phyloP scores from a whole-genome alignment of 1,140 invertebrate species.

The Camponotus vicinus region DNA sequence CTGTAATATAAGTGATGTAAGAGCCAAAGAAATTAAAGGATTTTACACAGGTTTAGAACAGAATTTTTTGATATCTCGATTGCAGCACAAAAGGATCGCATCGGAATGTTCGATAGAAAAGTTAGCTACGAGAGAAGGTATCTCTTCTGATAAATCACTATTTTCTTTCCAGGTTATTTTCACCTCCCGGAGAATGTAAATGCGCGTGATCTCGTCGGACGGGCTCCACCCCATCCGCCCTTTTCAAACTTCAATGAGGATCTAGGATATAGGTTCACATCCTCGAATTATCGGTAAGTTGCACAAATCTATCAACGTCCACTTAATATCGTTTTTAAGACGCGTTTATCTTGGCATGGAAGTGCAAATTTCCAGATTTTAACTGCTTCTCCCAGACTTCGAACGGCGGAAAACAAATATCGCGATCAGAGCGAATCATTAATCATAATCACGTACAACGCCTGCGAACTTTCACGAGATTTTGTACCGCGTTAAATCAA shows the following conservation, averaged over 20 bases:
- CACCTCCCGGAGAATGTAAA: slow-evolving; percentile 53
- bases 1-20: neutral
- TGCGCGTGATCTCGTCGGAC: slow-evolving; percentile 54
- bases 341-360: slow-evolving; percentile 11
- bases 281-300: slow-evolving; percentile 59
- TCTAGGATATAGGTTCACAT: slow-evolving; percentile 52
- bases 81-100: neutral
- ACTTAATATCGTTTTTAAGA: slow-evolving; percentile 5
- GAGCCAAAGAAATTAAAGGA: neutral
- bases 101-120: neutral
- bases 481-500: no score
- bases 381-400: neutral
- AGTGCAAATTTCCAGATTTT: slow-evolving; percentile 20
- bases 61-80: neutral
- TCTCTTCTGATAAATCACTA: slow-evolving; percentile 34
- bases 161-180: slow-evolving; percentile 58
- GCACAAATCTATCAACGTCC: neutral
- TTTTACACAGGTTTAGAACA: neutral
- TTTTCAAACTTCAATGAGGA: slow-evolving; percentile 53
- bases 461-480: neutral
- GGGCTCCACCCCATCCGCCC: slow-evolving; percentile 56
- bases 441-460: slow-evolving; percentile 9
- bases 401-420: neutral
- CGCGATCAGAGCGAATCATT: slow-evolving; percentile 1
- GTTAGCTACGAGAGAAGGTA: neutral